These are phyloP conservation scores for Drosophila koepferae DNA, from an alignment of 2,888 invertebrate genomes.

Conservation along the genomic window DNA sequence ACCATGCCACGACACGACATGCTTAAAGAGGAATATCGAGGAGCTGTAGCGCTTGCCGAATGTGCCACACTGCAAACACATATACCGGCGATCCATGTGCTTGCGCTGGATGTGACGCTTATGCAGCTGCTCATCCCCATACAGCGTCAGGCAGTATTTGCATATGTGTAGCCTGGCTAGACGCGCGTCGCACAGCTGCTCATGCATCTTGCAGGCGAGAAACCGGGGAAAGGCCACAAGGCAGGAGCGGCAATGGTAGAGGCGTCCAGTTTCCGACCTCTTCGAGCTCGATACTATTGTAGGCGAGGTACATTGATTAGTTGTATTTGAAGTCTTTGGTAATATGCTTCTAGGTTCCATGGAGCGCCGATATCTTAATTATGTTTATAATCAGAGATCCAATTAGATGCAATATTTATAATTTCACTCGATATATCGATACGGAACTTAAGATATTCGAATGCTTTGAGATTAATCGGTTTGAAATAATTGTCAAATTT, in stretches of 20 bases:
- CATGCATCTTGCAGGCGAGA: constrained; percentile 53
- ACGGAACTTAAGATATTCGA: too few species aligned
- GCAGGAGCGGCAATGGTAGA: constrained; percentile 54
- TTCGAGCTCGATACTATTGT: background rate
- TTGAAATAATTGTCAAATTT: background rate
- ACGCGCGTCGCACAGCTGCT: constrained; percentile 47
- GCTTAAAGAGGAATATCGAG: constrained; percentile 58
- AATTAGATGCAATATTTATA: background rate
- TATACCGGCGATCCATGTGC: constrained; percentile 46
- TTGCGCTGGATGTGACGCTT: constrained; percentile 58
- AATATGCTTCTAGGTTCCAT: constrained; percentile 36
- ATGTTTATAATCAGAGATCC: background rate
- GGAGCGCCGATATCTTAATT: background rate
- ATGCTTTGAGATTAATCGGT: too few species aligned
- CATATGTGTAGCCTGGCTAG: constrained; percentile 52
- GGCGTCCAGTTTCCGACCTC: constrained; percentile 20
- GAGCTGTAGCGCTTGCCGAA: constrained; percentile 62
- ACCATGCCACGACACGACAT: constrained; percentile 67
- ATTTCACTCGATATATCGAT: constrained; percentile 15
- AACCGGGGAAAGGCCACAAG: constrained; percentile 49
- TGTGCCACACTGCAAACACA: constrained; percentile 63
- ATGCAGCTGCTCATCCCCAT: constrained; percentile 53
- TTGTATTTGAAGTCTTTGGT: constrained; percentile 17
- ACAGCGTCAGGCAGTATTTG: constrained; percentile 62
- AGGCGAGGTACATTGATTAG: background rate